Conservation (phyloP, 2,797 vertebrate species). For the Moxostoma hubbsi region DNA sequence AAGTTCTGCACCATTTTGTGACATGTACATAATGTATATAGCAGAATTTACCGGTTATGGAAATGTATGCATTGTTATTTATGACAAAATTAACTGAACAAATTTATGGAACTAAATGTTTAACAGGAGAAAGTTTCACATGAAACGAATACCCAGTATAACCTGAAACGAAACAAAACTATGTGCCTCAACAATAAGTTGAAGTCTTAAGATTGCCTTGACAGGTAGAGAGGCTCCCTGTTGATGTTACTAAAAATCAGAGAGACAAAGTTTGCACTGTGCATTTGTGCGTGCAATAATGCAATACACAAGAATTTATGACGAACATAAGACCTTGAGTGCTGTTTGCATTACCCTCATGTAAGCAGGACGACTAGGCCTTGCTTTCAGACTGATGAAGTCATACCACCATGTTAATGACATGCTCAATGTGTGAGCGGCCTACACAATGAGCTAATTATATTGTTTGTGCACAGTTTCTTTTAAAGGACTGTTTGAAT, state of each 20-base stretch:
- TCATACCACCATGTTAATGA: constrained; percentile 82
- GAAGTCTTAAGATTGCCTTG: constrained; percentile 95
- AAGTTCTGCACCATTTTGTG: constrained; percentile 86
- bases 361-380: constrained; percentile 84
- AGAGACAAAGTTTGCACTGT: constrained; percentile 77
- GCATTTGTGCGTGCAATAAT: constrained; percentile 70
- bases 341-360: constrained; percentile 95
- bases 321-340: constrained; percentile 86
- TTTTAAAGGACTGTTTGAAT: constrained; percentile 79
- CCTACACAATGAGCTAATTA: constrained; percentile 85
- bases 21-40: constrained; percentile 99
- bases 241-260: constrained; percentile 90
- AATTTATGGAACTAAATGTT: constrained; percentile 81
- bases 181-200: constrained; percentile 94
- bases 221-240: constrained; percentile 96
- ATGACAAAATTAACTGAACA: constrained; percentile 93
- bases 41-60: constrained; percentile 95
- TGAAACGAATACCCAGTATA: constrained; percentile 90
- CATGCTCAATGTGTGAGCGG: constrained; percentile 85
- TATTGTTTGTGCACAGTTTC: constrained; percentile 80
- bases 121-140: constrained; percentile 94
- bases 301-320: constrained; percentile 80
- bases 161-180: constrained; percentile 84
- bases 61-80: constrained; percentile 97
- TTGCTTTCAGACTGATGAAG: constrained; percentile 86